A percentile compares a stretch with the other conserved stretches of the same genome.
Evolutionary conservation across 2,113 vertebrate species (phyloP).

Genomic region (Pristiophorus japonicus): DNA sequence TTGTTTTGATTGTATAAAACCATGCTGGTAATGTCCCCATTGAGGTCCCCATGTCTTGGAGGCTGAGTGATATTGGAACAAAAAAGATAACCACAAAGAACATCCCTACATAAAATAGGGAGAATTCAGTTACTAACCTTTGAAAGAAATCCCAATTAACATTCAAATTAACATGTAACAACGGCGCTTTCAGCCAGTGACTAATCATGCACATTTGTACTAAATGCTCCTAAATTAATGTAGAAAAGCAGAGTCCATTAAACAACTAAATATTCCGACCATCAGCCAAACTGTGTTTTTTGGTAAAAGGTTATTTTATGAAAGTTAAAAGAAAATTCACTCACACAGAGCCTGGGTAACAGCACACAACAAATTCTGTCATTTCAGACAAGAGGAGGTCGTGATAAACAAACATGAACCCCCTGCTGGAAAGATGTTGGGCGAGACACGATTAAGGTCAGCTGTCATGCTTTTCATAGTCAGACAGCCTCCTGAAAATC

Average conservation of each 20-base stretch:
- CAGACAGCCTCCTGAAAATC: background rate
- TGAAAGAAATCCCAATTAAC: background rate
- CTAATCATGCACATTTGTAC: background rate
- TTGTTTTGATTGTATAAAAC: constrained; percentile 89
- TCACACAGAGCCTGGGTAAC: background rate
- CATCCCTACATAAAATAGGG: constrained; percentile 63
- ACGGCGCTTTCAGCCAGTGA: background rate
- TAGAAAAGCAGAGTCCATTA: background rate
- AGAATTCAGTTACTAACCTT: background rate
- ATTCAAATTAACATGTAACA: too few species aligned
- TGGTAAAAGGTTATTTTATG: background rate
- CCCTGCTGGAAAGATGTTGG: background rate
- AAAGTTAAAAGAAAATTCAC: background rate
- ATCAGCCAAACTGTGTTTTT: background rate
- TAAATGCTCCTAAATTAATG: background rate
- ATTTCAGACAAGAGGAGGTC: background rate
- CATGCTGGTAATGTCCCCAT: constrained; percentile 81
- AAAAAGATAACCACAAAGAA: constrained; percentile 85
- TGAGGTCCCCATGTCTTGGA: constrained; percentile 77
- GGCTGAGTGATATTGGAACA: constrained; percentile 77
- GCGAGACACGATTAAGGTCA: too few species aligned
- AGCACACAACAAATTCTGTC: background rate
- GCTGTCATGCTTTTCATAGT: too few species aligned
- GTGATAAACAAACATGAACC: background rate
- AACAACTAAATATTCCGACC: background rate